These are phyloP conservation scores for Strix aluco DNA, from an alignment of 2,113 vertebrate species.

Conservation along the genomic window DNA sequence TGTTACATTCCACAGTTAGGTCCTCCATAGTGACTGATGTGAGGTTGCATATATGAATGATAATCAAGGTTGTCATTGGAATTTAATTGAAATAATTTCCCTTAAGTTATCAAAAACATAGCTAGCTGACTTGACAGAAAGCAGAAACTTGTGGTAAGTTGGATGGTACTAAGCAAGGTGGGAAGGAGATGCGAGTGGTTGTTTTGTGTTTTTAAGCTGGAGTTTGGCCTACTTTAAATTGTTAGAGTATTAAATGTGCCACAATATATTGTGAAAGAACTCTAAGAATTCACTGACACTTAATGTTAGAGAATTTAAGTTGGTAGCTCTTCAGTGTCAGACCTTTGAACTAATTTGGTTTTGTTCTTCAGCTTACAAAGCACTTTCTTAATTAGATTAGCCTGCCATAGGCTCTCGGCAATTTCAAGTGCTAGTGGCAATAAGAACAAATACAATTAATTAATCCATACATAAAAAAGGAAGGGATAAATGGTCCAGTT, in stretches of 20 bases:
- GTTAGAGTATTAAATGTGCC: background rate
- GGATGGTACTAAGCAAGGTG: background rate
- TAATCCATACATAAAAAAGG: conserved; percentile 20
- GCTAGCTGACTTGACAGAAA: background rate
- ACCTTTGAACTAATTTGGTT: conserved; percentile 15
- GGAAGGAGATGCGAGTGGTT: background rate
- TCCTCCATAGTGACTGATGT: background rate
- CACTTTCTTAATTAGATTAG: conserved; percentile 54
- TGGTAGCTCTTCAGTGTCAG: background rate
- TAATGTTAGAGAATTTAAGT: background rate
- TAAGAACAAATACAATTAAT: conserved; percentile 47
- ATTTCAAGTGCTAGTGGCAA: conserved; percentile 18
- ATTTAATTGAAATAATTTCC: background rate
- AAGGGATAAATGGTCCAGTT: background rate
- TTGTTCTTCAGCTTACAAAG: conserved; percentile 52
- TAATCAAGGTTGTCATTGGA: background rate
- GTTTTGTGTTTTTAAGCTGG: background rate
- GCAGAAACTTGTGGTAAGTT: background rate
- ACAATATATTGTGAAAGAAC: background rate
- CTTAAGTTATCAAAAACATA: background rate
- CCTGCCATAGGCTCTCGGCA: background rate
- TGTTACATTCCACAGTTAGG: background rate
- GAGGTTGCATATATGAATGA: background rate
- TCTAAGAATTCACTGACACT: background rate
- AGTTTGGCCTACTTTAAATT: background rate